Conservation (phyloP, 2,888 invertebrate species). For the Eurytoma californica region DNA sequence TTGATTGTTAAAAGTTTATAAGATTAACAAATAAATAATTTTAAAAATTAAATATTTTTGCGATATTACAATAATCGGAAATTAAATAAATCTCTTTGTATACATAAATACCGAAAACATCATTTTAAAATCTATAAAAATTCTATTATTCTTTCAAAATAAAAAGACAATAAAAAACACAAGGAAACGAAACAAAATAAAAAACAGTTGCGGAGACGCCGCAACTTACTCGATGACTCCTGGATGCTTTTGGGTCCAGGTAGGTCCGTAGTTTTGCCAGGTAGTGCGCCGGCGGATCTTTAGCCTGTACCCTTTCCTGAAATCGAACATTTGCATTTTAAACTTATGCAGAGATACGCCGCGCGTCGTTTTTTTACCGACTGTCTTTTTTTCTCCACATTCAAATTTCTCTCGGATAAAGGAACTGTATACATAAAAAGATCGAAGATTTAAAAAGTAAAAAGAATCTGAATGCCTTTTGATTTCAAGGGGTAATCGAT, state of each 20-base stretch:
- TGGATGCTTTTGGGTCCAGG: slow-evolving; percentile 96
- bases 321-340: slow-evolving; percentile 62
- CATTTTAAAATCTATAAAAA: neutral
- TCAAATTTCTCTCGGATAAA: neutral
- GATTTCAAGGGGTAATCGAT: slow-evolving; percentile 1
- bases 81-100: too few relatives aligned
- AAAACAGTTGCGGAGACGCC: slow-evolving; percentile 27
- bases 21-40: neutral
- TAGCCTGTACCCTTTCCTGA: slow-evolving; percentile 98
- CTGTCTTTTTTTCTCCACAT: neutral
- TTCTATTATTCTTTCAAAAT: neutral
- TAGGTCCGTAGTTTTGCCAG: slow-evolving; percentile 96
- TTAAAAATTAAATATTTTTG: neutral
- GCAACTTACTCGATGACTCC: slow-evolving; percentile 91
- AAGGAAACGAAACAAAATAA: slow-evolving; percentile 20
- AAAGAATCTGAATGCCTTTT: neutral
- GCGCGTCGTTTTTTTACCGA: slow-evolving; percentile 5
- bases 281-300: slow-evolving; percentile 97
- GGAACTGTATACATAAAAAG: neutral
- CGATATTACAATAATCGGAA: neutral
- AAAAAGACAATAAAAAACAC: slow-evolving; percentile 14
- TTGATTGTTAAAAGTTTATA: too few relatives aligned
- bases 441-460: neutral
- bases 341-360: slow-evolving; percentile 3
- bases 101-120: too few relatives aligned